These are phyloP conservation scores for Crocidura indochinensis DNA, from an alignment of 2,797 vertebrate species.

Conservation along the genomic window DNA sequence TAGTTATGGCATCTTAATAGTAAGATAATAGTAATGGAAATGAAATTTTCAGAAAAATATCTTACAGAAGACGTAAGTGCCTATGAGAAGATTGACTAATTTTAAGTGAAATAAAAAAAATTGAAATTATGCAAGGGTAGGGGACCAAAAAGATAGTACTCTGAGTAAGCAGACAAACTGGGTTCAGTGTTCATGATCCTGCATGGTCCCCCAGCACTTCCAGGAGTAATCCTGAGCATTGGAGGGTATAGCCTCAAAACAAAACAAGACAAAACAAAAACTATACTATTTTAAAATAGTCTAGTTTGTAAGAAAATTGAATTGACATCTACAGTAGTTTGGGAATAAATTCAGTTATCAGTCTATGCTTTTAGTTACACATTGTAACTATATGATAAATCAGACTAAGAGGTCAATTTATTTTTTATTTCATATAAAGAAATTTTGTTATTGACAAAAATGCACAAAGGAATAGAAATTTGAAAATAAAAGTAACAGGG, in stretches of 20 bases:
- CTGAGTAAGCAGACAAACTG: neutral
- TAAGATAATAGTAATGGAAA: neutral
- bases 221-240: no score
- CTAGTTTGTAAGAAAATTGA: neutral
- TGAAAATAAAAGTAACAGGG: no score
- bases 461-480: neutral
- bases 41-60: neutral
- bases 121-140: no score
- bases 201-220: no score
- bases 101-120: no score
- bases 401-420: neutral
- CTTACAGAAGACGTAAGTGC: neutral
- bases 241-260: no score
- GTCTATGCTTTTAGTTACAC: constrained; percentile 4
- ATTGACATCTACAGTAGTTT: constrained; percentile 47
- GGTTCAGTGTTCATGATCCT: no score
- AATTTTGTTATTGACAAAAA: neutral
- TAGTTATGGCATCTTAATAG: neutral
- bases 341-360: neutral
- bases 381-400: neutral
- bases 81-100: neutral
- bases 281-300: neutral
- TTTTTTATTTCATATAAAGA: neutral
- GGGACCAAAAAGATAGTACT: no score
- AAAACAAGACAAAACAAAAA: neutral